Evolutionary conservation across 2,797 vertebrate species (phyloP).

Genomic region (Sphaeramia orbicularis): DNA sequence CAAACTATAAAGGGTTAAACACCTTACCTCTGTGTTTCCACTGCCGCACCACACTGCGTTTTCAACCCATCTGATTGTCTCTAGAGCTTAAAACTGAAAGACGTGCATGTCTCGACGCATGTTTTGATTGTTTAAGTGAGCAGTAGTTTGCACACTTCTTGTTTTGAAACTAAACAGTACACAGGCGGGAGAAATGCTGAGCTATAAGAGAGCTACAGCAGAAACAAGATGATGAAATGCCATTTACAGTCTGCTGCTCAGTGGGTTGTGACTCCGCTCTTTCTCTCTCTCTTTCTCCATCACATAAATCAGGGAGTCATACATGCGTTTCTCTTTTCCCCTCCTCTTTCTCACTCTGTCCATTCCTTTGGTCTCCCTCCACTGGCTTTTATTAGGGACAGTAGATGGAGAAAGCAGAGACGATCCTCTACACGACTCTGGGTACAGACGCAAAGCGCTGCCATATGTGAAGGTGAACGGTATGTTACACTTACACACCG

Average conservation of each 20-base stretch:
- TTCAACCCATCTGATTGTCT: no score
- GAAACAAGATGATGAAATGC: conserved; percentile 42
- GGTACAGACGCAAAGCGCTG: conserved; percentile 37
- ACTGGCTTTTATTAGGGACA: conserved; percentile 78
- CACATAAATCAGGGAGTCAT: conserved; percentile 73
- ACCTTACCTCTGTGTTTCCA: no score
- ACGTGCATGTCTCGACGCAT: no score
- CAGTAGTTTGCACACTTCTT: background rate
- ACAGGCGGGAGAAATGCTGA: conserved; percentile 3
- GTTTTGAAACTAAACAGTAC: background rate
- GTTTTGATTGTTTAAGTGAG: background rate
- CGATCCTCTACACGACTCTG: conserved; percentile 10
- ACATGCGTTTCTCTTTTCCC: conserved; percentile 62
- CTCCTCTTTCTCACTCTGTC: conserved; percentile 51
- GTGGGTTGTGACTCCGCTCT: conserved; percentile 29
- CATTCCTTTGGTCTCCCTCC: conserved; percentile 64
- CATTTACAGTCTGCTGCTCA: conserved; percentile 27
- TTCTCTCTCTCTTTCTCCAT: conserved; percentile 33
- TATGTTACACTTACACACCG: conserved; percentile 45
- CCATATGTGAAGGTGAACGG: conserved; percentile 59
- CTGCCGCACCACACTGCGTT: no score
- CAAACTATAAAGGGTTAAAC: no score
- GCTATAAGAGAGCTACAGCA: conserved; percentile 20
- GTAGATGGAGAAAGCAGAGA: conserved; percentile 76
- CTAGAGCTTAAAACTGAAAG: background rate